phyloP scores from a whole-genome alignment of 2,113 vertebrate species.

The Sinocyclocheilus grahami region DNA sequence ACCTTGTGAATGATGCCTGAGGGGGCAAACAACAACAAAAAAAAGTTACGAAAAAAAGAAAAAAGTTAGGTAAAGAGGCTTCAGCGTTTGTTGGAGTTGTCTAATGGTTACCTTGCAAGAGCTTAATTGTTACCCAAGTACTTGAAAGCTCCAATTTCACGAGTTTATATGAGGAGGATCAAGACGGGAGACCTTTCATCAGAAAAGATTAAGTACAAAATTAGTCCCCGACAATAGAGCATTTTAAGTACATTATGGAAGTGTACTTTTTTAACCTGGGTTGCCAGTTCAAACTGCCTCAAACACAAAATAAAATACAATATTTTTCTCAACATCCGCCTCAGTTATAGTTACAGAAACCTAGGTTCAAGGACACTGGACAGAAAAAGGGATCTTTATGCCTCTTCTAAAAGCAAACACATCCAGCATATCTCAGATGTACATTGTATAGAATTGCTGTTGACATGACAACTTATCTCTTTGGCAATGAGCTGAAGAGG shows the following conservation, averaged over 20 bases:
- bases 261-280: too few species aligned
- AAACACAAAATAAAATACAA: conserved; percentile 13
- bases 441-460: conserved; percentile 61
- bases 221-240: too few species aligned
- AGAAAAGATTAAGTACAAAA: too few species aligned
- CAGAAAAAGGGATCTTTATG: conserved; percentile 19
- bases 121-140: conserved; percentile 56
- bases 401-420: conserved; percentile 60
- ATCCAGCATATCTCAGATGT: conserved; percentile 62
- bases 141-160: conserved; percentile 64
- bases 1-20: conserved; percentile 30
- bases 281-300: neutral
- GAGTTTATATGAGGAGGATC: conserved; percentile 45
- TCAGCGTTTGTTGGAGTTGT: conserved; percentile 58
- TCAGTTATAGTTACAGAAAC: neutral
- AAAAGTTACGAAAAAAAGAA: neutral
- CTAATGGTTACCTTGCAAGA: conserved; percentile 69
- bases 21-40: conserved; percentile 31
- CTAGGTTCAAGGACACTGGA: conserved; percentile 4
- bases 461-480: conserved; percentile 74
- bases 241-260: too few species aligned
- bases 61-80: conserved; percentile 26
- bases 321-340: neutral
- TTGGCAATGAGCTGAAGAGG: conserved; percentile 73
- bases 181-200: conserved; percentile 60